Percentiles rank a stretch among this genome's conserved stretches.
phyloP scores from a whole-genome alignment of 2,888 invertebrate genomes.

The Trichogramma evanescens region DNA sequence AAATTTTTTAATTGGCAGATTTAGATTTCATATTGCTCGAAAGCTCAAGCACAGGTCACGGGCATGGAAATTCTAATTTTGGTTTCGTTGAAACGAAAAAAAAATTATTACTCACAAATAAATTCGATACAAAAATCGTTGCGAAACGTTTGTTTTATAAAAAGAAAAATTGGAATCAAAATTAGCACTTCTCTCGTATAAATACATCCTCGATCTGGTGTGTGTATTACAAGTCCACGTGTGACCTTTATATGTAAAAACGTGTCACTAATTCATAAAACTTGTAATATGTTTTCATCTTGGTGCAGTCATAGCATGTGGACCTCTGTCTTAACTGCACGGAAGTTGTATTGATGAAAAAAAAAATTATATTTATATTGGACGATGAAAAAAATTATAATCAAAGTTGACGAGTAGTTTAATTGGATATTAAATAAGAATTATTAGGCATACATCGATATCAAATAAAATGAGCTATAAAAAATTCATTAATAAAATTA shows the following conservation, averaged over 20 bases:
- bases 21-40: too few species aligned
- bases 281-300: conserved; percentile 14
- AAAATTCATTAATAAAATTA: conserved; percentile 11
- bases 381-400: too few species aligned
- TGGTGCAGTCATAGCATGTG: conserved; percentile 7
- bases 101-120: too few species aligned
- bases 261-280: conserved; percentile 18
- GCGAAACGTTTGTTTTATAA: background rate
- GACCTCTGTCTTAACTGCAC: conserved; percentile 16
- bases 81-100: too few species aligned
- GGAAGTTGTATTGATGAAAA: conserved; percentile 3
- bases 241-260: conserved; percentile 5
- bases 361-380: background rate
- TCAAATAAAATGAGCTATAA: conserved; percentile 20
- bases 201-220: background rate
- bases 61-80: too few species aligned
- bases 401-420: background rate
- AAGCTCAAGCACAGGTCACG: too few species aligned
- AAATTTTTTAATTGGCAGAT: too few species aligned
- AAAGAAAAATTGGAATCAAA: background rate
- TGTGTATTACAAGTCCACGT: conserved; percentile 8
- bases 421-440: conserved; percentile 4
- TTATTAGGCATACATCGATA: conserved; percentile 7
- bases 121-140: background rate
- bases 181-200: conserved; percentile 3